Percentiles rank a stretch among this genome's conserved stretches.
Conservation (phyloP, 2,888 invertebrate genomes). For the Tinea semifulvella region DNA sequence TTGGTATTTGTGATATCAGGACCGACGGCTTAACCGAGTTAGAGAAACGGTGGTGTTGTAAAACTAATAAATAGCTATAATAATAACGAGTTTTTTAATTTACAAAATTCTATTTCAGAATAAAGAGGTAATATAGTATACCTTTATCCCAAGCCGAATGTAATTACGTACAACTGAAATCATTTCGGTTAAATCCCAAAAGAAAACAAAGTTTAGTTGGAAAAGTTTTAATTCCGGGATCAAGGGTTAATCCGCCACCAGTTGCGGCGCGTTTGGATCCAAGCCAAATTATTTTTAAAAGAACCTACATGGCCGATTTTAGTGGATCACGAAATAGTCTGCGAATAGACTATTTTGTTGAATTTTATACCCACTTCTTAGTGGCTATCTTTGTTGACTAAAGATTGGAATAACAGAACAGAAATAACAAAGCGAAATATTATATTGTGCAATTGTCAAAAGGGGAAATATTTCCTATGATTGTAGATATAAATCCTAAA, state of each 20-base stretch:
- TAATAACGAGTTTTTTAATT: not conserved
- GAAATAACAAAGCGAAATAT: too few species aligned
- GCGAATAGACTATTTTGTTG: not conserved
- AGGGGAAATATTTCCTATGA: too few species aligned
- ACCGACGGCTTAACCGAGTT: too few species aligned
- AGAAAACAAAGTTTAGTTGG: conserved; percentile 17
- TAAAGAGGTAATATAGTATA: not conserved
- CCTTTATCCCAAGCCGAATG: not conserved
- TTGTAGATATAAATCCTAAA: too few species aligned
- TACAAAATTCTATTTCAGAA: not conserved
- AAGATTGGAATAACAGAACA: conserved; percentile 1
- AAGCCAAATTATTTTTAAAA: conserved; percentile 60
- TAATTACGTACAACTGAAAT: conserved; percentile 12
- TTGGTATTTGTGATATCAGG: too few species aligned
- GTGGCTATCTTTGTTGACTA: not conserved
- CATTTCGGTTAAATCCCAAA: conserved; percentile 11
- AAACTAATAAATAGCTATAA: too few species aligned
- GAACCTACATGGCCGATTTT: conserved; percentile 44
- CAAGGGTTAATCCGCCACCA: conserved; percentile 53
- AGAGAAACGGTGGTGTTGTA: too few species aligned
- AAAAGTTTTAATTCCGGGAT: conserved; percentile 43
- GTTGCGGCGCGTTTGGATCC: conserved; percentile 49
- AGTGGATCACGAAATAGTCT: conserved; percentile 26
- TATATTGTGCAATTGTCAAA: too few species aligned
- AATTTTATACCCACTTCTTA: too few species aligned